Base-by-base conservation (phyloP, 1,140 invertebrate genomes). In the Cataglyphis hispanica region DNA sequence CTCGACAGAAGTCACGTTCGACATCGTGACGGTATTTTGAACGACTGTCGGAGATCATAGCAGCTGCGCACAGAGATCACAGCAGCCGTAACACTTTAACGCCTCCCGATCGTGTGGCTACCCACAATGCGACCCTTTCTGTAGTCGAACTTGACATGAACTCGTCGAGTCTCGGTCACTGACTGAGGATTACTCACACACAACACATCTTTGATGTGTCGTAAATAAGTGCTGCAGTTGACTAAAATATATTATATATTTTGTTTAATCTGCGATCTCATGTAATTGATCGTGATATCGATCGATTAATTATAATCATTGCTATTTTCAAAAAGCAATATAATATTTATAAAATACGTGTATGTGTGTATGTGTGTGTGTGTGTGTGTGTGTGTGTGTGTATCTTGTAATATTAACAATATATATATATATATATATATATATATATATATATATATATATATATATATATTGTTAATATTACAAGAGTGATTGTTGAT, bases 1-100 rank as follows among this genome's bases (percentile, higher is more conserved):
- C 64, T 67, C 89, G 34, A 80, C 87, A 86, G 58, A 46, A 88
- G 89, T 90, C 89, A 90, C 89, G 86, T 90, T 86, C 84, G 69
- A 60, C 63, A 81, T 90, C 77, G 85, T 89, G 89, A 88, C 88
- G 89, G 89, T 88, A 88, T 90, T 50, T 86, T 60, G 40, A 86
- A 60, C 53, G 64, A 56, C 64, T 58, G 63, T 58, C 34, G 25
- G 72, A 89, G 76, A 87, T 89, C 78, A 76, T 86, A 85, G 85
- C 58, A 66, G 43, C 74, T 63, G 74, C 74, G 31, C 67, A 85
- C 69, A 76, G 72, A 69, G 83, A 66, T 85, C 87, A 78, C 72
- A 80, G 84, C 87, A 60, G 37, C 78, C 67, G 53, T 74, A 43
- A 61, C 66, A 56, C 67, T 83, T 83, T 83, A 83, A 74, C 78